phyloP scores from a whole-genome alignment of 2,797 vertebrate species.

The Propithecus deckenii region DNA sequence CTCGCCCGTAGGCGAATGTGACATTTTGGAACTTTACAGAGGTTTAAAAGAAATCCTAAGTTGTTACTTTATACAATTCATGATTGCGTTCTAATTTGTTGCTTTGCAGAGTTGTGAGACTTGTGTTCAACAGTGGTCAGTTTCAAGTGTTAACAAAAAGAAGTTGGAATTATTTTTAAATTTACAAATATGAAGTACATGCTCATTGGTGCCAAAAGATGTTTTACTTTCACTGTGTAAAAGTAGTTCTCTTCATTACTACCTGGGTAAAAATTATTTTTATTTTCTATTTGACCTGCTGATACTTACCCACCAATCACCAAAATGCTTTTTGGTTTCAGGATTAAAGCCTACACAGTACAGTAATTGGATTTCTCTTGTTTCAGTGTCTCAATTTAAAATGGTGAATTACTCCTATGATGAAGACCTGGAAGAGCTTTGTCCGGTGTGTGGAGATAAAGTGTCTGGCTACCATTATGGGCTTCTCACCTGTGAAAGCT shows the following conservation, averaged over 20 bases:
- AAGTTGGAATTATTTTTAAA: conserved; percentile 26
- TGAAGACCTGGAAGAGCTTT: conserved; percentile 98
- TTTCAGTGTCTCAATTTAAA: conserved; percentile 96
- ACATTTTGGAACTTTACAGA: not conserved
- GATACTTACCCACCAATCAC: not conserved
- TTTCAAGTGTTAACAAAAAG: not conserved
- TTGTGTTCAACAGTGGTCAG: not conserved
- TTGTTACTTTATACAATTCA: not conserved
- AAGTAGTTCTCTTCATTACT: not conserved
- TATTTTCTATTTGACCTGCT: not conserved
- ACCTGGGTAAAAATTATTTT: not conserved
- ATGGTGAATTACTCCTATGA: conserved; percentile 99
- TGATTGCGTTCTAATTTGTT: not conserved
- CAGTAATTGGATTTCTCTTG: not conserved
- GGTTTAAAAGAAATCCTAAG: not conserved
- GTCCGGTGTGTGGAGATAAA: conserved; percentile 99
- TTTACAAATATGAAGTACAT: not conserved
- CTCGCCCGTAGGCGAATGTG: not conserved
- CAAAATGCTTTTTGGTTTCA: not conserved
- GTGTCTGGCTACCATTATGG: conserved; percentile 99
- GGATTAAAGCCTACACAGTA: not conserved
- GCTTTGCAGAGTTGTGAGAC: not conserved
- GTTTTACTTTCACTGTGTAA: not conserved
- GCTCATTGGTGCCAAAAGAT: not conserved
- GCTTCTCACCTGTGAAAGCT: conserved; percentile 99